These are phyloP conservation scores for Catocala fraxini DNA, from an alignment of 2,888 invertebrate species.

Conservation along the genomic window DNA sequence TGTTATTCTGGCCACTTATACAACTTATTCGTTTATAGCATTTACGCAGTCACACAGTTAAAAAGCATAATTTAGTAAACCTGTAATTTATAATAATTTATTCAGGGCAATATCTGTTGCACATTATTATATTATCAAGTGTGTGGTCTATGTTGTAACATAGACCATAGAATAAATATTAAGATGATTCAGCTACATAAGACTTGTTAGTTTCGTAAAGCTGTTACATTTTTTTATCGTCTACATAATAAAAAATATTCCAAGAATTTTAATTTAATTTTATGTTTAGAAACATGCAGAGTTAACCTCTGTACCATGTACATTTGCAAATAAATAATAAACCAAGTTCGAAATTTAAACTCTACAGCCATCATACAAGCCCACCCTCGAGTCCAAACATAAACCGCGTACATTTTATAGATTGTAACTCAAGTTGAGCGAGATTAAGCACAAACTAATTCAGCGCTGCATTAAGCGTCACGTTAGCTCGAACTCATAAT, in stretches of 20 bases:
- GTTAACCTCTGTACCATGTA: neutral
- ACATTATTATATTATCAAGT: no score
- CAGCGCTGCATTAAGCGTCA: slow-evolving; percentile 42
- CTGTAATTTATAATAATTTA: no score
- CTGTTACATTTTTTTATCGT: no score
- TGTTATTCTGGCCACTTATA: slow-evolving; percentile 1
- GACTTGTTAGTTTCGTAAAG: no score
- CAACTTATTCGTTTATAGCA: neutral
- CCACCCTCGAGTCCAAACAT: neutral
- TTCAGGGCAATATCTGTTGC: no score
- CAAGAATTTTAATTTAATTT: no score
- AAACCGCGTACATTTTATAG: slow-evolving; percentile 21
- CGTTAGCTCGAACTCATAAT: slow-evolving; percentile 48
- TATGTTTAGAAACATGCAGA: no score
- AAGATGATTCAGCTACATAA: no score
- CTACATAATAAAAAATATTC: no score
- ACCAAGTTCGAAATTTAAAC: neutral
- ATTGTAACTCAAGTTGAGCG: slow-evolving; percentile 14
- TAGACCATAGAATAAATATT: no score
- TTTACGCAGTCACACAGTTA: neutral
- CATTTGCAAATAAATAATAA: neutral
- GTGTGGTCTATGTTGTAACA: no score
- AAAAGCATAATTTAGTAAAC: no score
- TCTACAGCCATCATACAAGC: neutral
- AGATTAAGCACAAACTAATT: slow-evolving; percentile 38